These are phyloP conservation scores for Brenthis daphne DNA, from an alignment of 2,888 invertebrate species.

Conservation along the genomic window DNA sequence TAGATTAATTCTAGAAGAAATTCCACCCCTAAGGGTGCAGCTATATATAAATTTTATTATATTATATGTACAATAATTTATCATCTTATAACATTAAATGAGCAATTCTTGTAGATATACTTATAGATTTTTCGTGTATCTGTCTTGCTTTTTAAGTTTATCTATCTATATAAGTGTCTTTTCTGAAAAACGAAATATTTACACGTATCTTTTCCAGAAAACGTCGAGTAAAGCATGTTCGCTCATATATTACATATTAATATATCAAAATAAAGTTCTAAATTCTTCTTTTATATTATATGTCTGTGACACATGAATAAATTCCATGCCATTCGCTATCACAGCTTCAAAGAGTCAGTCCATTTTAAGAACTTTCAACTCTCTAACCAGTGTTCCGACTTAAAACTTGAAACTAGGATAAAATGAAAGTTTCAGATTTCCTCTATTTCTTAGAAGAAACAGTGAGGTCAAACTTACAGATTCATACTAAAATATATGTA, in stretches of 20 bases:
- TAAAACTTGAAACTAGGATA: slow-evolving; percentile 38
- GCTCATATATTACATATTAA: neutral
- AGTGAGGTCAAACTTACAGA: slow-evolving; percentile 26
- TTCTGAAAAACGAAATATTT: too few relatives aligned
- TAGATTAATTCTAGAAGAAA: too few relatives aligned
- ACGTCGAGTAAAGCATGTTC: too few relatives aligned
- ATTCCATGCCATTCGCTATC: slow-evolving; percentile 35
- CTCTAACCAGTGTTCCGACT: slow-evolving; percentile 36
- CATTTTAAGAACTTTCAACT: slow-evolving; percentile 27
- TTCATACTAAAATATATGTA: slow-evolving; percentile 15
- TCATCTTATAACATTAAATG: too few relatives aligned
- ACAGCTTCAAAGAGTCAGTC: slow-evolving; percentile 25
- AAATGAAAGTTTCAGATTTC: slow-evolving; percentile 40
- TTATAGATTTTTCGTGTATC: neutral
- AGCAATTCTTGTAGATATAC: neutral
- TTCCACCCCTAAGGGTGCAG: too few relatives aligned
- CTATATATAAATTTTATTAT: too few relatives aligned
- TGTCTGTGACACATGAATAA: slow-evolving; percentile 60
- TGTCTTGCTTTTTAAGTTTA: too few relatives aligned
- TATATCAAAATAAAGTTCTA: slow-evolving; percentile 56
- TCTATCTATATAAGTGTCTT: too few relatives aligned
- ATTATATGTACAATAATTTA: too few relatives aligned
- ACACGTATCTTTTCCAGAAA: too few relatives aligned
- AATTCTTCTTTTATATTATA: slow-evolving; percentile 59
- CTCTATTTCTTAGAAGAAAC: slow-evolving; percentile 26